Base-by-base conservation (phyloP, 2,113 vertebrate genomes). In the Pseudopipra pipra region DNA sequence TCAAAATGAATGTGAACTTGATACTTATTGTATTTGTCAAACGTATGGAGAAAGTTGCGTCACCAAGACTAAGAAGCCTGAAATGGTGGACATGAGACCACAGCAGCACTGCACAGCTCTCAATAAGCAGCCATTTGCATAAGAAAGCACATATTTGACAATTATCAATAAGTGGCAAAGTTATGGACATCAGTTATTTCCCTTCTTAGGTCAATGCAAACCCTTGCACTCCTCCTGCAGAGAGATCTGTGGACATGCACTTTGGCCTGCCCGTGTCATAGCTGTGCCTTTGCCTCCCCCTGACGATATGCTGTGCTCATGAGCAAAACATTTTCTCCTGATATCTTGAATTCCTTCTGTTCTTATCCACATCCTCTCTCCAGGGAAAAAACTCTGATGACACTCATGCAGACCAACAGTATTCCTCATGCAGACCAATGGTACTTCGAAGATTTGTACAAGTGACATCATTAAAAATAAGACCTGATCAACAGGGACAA, bases 261-360 rank as follows among this genome's bases (percentile, higher is more conserved):
- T 51, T 24, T 28, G 14, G 21, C 9, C 44, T 80, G 49, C 24
- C 35, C 28, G 17, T 14, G 11, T 0, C n/a, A 21, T 4, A 65
- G 19, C 68, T 54, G 18, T 43, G 68, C 18, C 31, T 81, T 77
- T 77, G n/a, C 63, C 37, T 61, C 16, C 11, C 21, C 27, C 22
- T 2, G 0, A 2, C 3, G 35, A 15, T 8, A 37, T 0, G 0
- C 17, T 6, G 11, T 30, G 25, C 41, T 62, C 31, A 4, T 2
- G 20, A 20, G 46, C 46, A 91, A 86, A 58, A 8, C 2, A 2
- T 62, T 83, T 83, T 35, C 54, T 76, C 35, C 39, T 13, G 71
- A 39, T 20, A 41, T 5, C 25, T 11, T 65, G 12, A 63, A 76
- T 56, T 71, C 47, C 44, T 79, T 39, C 43, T 82, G 14, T 33